phyloP scores from a whole-genome alignment of 2,113 vertebrate species.

The Octodon degus region DNA sequence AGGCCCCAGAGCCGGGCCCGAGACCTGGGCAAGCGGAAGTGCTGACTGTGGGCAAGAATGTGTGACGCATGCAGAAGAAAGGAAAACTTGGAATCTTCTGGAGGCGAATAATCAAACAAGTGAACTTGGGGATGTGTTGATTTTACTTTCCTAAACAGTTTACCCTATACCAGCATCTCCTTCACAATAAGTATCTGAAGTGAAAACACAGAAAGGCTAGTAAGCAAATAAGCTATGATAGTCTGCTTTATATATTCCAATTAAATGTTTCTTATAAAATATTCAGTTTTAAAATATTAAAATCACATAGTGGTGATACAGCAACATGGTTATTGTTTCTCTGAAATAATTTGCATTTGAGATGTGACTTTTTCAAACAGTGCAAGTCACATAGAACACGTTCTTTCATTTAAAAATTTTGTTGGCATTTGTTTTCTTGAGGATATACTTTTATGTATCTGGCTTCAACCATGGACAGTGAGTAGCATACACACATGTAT shows the following conservation, averaged over 20 bases:
- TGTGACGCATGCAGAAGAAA: background rate
- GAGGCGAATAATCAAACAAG: background rate
- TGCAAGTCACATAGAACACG: background rate
- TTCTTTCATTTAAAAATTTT: background rate
- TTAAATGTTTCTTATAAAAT: background rate
- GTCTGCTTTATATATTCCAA: background rate
- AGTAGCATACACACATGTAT: too few species aligned
- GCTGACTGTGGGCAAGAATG: background rate
- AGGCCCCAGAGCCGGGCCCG: background rate
- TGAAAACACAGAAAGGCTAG: background rate
- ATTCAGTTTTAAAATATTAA: conserved; percentile 34
- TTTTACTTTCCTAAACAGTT: background rate
- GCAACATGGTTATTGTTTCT: background rate
- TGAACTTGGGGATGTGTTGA: background rate
- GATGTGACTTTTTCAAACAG: background rate
- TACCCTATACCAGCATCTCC: background rate
- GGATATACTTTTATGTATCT: background rate
- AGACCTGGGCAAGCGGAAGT: background rate
- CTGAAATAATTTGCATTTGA: background rate
- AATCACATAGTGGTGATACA: background rate
- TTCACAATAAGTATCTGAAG: background rate
- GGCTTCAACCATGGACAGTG: background rate
- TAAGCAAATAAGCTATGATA: background rate
- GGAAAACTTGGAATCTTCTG: background rate
- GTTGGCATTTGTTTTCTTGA: background rate